A percentile compares a stretch with the other conserved stretches of the same genome.
phyloP scores from a whole-genome alignment of 1,140 invertebrate species.

The Dreissena rostriformis region DNA sequence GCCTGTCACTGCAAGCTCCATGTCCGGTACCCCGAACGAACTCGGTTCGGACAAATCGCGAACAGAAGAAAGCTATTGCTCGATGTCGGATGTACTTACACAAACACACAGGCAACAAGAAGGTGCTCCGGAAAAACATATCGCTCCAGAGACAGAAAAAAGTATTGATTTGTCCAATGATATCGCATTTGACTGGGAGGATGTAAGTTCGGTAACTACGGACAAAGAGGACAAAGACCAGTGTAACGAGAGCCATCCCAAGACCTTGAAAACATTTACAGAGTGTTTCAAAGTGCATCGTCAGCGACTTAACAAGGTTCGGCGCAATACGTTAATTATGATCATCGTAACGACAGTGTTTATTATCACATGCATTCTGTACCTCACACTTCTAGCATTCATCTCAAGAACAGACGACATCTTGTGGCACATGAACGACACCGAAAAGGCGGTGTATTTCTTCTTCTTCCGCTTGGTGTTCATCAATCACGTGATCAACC shows the following conservation, averaged over 20 bases:
- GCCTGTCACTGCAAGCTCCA: neutral
- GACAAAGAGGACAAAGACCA: neutral
- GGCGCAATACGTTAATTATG: constrained; percentile 42
- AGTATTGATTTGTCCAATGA: too few species aligned
- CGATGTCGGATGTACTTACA: neutral
- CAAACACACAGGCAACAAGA: too few species aligned
- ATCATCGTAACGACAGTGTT: constrained; percentile 35
- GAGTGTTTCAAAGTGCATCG: neutral
- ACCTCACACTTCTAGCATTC: constrained; percentile 33
- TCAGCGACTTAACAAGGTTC: neutral
- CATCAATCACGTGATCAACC: constrained; percentile 52
- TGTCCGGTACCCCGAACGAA: neutral
- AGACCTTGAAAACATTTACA: neutral
- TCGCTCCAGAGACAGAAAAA: too few species aligned
- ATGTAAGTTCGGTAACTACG: neutral
- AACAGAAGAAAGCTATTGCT: neutral
- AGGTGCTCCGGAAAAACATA: too few species aligned
- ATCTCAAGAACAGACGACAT: constrained; percentile 47
- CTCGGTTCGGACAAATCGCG: neutral
- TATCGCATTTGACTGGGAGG: neutral
- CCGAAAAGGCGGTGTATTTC: constrained; percentile 28
- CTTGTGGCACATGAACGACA: constrained; percentile 10
- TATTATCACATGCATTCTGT: constrained; percentile 36
- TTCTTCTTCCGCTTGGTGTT: constrained; percentile 44
- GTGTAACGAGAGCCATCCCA: neutral